phyloP scores from a whole-genome alignment of 2,797 vertebrate genomes.

The Carapus acus region DNA sequence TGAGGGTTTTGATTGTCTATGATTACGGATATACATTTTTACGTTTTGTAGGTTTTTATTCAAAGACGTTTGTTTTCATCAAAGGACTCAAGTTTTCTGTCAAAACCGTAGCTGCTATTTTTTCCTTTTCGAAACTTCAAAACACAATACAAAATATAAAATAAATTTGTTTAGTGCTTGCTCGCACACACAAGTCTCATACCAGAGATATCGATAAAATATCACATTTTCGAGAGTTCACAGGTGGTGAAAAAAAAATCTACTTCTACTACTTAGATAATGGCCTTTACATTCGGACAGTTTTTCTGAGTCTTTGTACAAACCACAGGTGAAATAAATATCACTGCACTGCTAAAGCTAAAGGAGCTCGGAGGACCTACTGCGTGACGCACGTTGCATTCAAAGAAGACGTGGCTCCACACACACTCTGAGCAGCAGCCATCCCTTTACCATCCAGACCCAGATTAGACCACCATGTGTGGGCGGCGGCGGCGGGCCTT shows the following conservation, averaged over 20 bases:
- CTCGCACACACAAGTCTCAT: slow-evolving; percentile 66
- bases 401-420: slow-evolving; percentile 57
- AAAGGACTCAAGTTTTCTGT: slow-evolving; percentile 56
- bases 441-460: slow-evolving; percentile 67
- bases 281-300: slow-evolving; percentile 84
- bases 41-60: slow-evolving; percentile 71
- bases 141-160: slow-evolving; percentile 77
- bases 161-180: slow-evolving; percentile 71
- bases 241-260: slow-evolving; percentile 71
- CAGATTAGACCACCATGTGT: slow-evolving; percentile 54
- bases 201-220: slow-evolving; percentile 71
- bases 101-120: slow-evolving; percentile 64
- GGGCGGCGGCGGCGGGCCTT: slow-evolving; percentile 27
- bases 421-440: slow-evolving; percentile 60
- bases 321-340: slow-evolving; percentile 91
- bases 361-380: slow-evolving; percentile 67
- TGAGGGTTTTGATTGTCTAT: slow-evolving; percentile 97
- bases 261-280: slow-evolving; percentile 73
- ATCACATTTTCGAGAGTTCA: slow-evolving; percentile 74
- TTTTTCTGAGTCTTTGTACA: slow-evolving; percentile 80
- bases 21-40: slow-evolving; percentile 80
- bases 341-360: slow-evolving; percentile 76
- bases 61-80: slow-evolving; percentile 65
- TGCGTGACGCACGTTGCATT: slow-evolving; percentile 68
- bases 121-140: slow-evolving; percentile 64